Base-by-base conservation (phyloP, 2,888 invertebrate species). In the Junonia oenone region DNA sequence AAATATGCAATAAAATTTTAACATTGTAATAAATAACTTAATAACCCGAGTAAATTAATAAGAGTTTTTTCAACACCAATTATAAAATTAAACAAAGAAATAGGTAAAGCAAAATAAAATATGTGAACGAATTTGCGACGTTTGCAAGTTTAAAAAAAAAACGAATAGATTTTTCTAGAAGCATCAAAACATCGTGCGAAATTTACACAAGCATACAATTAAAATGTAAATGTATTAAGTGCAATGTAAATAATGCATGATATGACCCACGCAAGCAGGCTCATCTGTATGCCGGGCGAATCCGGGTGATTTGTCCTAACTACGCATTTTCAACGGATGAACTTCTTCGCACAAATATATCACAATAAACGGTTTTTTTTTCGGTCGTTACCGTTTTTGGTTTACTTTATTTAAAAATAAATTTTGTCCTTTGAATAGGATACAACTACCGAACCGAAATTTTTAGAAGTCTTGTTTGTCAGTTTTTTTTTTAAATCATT, bases 171-270 rank as follows among this genome's bases (percentile, higher is more conserved):
- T 48, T 38, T 37, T 48, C 49, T 33, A 40, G 49, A 45, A 49
- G 13, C 38, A 13, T 33, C 40, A 26, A 35, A 43, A 22, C 46
- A 33, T 46, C 59, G 43, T 37, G 51, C 37, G 33, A 56, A 48
- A 55, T 54, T 31, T 43, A 47, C 35, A 40, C 37, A 51, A 55
- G 55, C 29, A 38, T 46, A 51, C 47, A 54, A 51, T 62, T 62
- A 55, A 59, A 59, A 59, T 59, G 62, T 62, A 59, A 64, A 64
- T 63, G 29, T 57, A 57, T 61, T 51, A 52, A 53, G 35, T 47
- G 56, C 38, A 49, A 47, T 47, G 56, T 67, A 64, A 64, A 64
- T 66, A 63, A 65, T 65, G 56, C 59, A 65, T 63, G 57, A 58
- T 58, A 58, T 43, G 58, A 58, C 27, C 49, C 40, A 58, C 56